Percentiles rank a stretch among this genome's conserved stretches.
Evolutionary conservation across 2,113 vertebrate species (phyloP).

Genomic region (Dicerorhinus sumatrensis): DNA sequence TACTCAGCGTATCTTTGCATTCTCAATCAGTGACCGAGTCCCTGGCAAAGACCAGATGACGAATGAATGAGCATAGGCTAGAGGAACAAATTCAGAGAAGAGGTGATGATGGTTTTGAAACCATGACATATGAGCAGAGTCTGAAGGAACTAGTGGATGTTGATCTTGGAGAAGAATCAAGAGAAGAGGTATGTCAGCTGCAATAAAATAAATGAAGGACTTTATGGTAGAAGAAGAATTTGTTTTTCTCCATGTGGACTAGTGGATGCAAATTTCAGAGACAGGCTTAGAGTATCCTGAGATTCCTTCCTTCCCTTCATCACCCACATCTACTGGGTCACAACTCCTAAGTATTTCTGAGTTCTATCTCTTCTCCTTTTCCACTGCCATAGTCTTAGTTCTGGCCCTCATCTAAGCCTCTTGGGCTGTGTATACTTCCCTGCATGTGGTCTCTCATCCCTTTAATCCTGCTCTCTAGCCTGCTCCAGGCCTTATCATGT

Average conservation of each 20-base stretch:
- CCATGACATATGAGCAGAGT: neutral
- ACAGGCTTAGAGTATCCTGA: neutral
- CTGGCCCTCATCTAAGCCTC: neutral
- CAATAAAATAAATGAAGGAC: neutral
- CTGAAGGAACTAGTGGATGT: neutral
- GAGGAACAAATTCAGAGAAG: neutral
- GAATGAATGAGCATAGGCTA: neutral
- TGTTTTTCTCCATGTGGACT: neutral
- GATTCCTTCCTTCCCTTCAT: neutral
- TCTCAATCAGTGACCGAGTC: neutral
- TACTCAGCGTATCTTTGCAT: neutral
- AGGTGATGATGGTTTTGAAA: neutral
- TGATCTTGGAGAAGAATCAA: conserved; percentile 54
- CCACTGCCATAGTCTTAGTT: neutral
- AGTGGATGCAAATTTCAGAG: neutral
- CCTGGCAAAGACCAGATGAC: neutral
- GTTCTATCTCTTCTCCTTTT: conserved; percentile 8
- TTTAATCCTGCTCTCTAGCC: neutral
- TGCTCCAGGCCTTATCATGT: neutral
- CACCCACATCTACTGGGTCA: neutral
- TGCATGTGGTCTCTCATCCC: neutral
- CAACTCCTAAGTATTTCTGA: neutral
- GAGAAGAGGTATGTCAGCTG: neutral
- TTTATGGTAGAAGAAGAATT: neutral
- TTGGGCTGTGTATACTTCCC: neutral